phyloP scores from a whole-genome alignment of 1,140 invertebrate genomes.

The Tribolium castaneum region DNA sequence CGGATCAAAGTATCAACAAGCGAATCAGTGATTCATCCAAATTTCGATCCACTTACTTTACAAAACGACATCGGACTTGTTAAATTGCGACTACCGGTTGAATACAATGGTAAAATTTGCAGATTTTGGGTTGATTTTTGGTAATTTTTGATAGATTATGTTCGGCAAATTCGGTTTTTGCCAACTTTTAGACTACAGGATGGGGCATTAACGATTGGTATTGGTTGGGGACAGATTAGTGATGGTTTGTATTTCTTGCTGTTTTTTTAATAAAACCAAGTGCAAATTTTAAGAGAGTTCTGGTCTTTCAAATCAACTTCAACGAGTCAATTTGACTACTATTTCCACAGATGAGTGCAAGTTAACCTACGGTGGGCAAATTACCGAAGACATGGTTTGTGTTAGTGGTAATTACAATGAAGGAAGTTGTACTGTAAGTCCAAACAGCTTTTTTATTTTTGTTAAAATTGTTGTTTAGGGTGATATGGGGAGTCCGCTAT shows the following conservation, averaged over 20 bases:
- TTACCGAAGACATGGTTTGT: conserved; percentile 4
- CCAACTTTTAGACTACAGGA: background rate
- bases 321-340: background rate
- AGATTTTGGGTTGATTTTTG: background rate
- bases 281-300: background rate
- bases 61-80: conserved; percentile 13
- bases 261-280: background rate
- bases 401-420: conserved; percentile 12
- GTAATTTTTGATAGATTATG: background rate
- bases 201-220: background rate
- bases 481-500: background rate
- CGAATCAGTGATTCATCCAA: background rate
- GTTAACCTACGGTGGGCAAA: background rate
- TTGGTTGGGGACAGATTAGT: conserved; percentile 6
- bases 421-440: background rate
- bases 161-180: background rate
- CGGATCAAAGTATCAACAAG: background rate
- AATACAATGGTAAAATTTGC: background rate
- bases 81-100: background rate
- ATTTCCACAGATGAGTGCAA: background rate
- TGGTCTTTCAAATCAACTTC: background rate
- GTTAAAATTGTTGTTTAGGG: background rate
- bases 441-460: background rate
- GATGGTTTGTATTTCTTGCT: background rate
- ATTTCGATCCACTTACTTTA: conserved; percentile 1